Evolutionary conservation across 2,888 invertebrate species (phyloP).

Genomic region (Trachelus stipa): DNA sequence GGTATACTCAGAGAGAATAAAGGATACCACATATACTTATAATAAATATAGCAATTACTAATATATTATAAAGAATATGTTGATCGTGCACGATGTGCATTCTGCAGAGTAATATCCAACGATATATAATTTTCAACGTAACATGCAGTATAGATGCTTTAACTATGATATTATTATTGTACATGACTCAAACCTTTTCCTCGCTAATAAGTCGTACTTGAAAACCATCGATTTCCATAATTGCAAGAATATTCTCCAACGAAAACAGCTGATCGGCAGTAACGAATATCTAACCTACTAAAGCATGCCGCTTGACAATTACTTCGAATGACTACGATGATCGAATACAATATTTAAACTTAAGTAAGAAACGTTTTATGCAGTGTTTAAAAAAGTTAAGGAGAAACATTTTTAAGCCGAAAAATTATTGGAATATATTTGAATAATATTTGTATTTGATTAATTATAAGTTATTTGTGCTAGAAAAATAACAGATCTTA

Average conservation of each 20-base stretch:
- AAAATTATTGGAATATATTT: background rate
- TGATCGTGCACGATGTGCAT: background rate
- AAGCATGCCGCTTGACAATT: constrained; percentile 8
- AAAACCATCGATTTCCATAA: constrained; percentile 45
- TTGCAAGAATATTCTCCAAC: constrained; percentile 10
- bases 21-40: background rate
- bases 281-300: constrained; percentile 6
- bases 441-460: background rate
- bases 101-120: background rate
- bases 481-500: background rate
- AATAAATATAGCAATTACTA: background rate
- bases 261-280: constrained; percentile 2
- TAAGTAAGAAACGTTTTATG: background rate
- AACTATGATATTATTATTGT: background rate
- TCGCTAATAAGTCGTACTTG: constrained; percentile 48
- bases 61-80: background rate
- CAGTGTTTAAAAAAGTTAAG: background rate
- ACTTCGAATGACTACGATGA: background rate
- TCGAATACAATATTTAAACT: background rate
- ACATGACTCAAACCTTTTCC: constrained; percentile 47
- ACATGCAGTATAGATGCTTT: background rate
- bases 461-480: background rate
- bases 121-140: background rate
- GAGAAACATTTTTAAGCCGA: background rate
- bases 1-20: background rate